Base-by-base conservation (phyloP, 2,797 vertebrate genomes). In the Crenuchus spilurus region DNA sequence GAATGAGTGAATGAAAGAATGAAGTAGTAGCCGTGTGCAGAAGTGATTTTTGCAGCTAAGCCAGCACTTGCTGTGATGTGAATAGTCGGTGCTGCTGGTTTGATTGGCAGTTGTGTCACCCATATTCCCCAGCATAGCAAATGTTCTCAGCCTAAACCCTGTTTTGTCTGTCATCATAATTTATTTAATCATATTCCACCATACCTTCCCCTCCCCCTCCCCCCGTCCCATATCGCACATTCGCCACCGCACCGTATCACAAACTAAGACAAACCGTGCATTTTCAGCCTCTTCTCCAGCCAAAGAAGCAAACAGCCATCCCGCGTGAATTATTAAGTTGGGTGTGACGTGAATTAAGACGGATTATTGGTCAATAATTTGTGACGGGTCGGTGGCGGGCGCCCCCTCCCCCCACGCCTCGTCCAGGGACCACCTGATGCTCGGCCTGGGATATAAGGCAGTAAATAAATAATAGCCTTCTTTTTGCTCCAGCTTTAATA, bases 311-410 rank as follows among this genome's bases (percentile, higher is more conserved):
- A 69, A 35, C 26, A 8, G 24, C 9, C 70, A 83, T 86, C 87
- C 74, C 83, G 69, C 71, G 82, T 86, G 84, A 73, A 57, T 90
- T 84, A 89, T 92, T 94, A 93, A 93, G 94, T 94, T 93, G 93
- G 90, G 91, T 91, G 90, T 95, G 94, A 95, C 94, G 91, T 92
- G 90, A 95, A 96, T 96, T 95, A 95, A 97, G 95, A 96, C 95
- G 94, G 95, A 97, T 95, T 94, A 93, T 91, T 91, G 91, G 95
- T 97, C 95, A 96, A 95, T 97, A 96, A 96, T 97, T 96, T 92
- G 97, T 90, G 87, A 89, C 85, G 82, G 89, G 89, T 91, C 90
- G 93, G 92, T 93, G 93, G 93, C 93, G 90, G 92, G 95, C 26
- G 52, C 13, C 93, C 92, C n/a, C n/a, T n/a, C n/a, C n/a, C n/a